A percentile compares a stretch with the other conserved stretches of the same genome.
phyloP scores from a whole-genome alignment of 2,888 invertebrate species.

The Abrostola triplasia region DNA sequence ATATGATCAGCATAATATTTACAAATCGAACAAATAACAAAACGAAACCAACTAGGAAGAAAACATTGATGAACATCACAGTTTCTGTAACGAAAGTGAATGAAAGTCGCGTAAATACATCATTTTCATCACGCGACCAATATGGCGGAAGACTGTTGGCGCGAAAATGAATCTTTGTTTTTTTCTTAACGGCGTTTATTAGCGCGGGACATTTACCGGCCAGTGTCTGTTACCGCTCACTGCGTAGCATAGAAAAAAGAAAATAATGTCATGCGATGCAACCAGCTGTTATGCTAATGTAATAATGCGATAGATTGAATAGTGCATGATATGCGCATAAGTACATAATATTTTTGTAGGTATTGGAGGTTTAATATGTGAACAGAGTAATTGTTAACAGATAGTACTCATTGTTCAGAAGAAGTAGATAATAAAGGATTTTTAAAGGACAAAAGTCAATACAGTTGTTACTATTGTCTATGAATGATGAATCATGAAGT shows the following conservation, averaged over 20 bases:
- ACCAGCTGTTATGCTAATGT: constrained; percentile 46
- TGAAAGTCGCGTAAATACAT: constrained; percentile 84
- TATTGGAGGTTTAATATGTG: constrained; percentile 1
- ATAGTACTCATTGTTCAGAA: not conserved
- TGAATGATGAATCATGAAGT: no score
- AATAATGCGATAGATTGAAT: constrained; percentile 46
- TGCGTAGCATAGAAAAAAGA: constrained; percentile 54
- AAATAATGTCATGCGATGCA: constrained; percentile 62
- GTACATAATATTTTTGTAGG: constrained; percentile 6
- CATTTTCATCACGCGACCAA: constrained; percentile 86
- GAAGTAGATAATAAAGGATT: no score
- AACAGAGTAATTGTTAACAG: constrained; percentile 1
- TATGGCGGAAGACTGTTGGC: constrained; percentile 83
- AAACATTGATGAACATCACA: constrained; percentile 66
- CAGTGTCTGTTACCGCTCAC: constrained; percentile 70
- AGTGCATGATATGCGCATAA: constrained; percentile 22
- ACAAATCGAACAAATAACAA: constrained; percentile 33
- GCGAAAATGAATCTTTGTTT: constrained; percentile 85
- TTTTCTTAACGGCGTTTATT: constrained; percentile 73
- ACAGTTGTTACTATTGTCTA: no score
- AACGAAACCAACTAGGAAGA: constrained; percentile 63
- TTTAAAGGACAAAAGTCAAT: no score
- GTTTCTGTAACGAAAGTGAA: constrained; percentile 84
- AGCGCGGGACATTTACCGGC: constrained; percentile 79
- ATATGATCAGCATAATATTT: constrained; percentile 34